Conservation (phyloP, 2,888 invertebrate genomes). For the Agrotis puta region DNA sequence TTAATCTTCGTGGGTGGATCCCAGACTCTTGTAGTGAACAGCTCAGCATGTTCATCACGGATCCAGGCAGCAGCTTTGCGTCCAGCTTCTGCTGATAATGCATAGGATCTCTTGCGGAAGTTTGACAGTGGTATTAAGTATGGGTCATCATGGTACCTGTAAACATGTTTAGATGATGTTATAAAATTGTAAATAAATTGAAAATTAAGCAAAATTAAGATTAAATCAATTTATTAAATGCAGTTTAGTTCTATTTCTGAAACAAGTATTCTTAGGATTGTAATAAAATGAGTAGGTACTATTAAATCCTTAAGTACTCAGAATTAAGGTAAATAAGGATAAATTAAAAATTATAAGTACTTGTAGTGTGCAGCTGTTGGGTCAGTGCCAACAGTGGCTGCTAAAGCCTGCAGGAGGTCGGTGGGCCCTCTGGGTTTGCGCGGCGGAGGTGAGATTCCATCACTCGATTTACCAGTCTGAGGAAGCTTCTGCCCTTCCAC, state of each 20-base stretch:
- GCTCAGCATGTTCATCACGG: conserved; percentile 93
- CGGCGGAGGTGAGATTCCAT: conserved; percentile 91
- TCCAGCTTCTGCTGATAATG: conserved; percentile 96
- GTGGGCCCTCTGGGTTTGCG: conserved; percentile 95
- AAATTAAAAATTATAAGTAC: conserved; percentile 56
- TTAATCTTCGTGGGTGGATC: conserved; percentile 91
- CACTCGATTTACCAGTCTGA: conserved; percentile 76
- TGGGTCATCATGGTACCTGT: conserved; percentile 96
- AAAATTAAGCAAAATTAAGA: too few relatives aligned
- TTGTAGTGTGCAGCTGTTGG: conserved; percentile 97
- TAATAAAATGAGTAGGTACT: too few relatives aligned
- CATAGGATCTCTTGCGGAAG: conserved; percentile 92
- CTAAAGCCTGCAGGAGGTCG: conserved; percentile 95
- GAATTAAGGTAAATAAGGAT: background rate
- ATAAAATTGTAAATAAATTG: background rate
- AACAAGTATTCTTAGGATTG: too few relatives aligned
- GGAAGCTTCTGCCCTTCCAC: conserved; percentile 85
- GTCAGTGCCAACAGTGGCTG: conserved; percentile 95
- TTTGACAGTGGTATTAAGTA: conserved; percentile 95
- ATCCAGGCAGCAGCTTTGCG: conserved; percentile 97
- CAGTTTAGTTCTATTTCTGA: background rate
- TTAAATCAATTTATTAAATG: too few relatives aligned
- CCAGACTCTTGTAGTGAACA: conserved; percentile 92
- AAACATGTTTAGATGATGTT: conserved; percentile 47
- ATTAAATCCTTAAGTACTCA: too few relatives aligned